Evolutionary conservation across 1,140 invertebrate genomes (phyloP).

Genomic region (Drosophila setifemur): DNA sequence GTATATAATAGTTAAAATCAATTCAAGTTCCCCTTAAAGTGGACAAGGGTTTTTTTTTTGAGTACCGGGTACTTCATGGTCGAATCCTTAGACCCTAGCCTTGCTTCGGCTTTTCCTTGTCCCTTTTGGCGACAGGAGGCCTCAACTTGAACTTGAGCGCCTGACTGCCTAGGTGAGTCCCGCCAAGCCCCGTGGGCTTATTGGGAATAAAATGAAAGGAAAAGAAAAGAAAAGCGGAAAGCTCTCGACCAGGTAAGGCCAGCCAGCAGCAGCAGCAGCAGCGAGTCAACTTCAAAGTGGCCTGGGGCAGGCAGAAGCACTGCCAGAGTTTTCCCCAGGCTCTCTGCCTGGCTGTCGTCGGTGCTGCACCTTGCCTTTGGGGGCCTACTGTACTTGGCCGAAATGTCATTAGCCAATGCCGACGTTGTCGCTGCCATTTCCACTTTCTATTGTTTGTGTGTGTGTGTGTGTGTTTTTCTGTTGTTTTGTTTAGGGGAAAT

Average conservation of each 20-base stretch:
- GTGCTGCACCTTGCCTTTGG: conserved; percentile 32
- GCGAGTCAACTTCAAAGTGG: conserved; percentile 19
- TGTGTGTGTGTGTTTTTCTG: conserved; percentile 33
- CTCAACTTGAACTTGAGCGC: conserved; percentile 73
- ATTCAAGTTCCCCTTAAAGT: background rate
- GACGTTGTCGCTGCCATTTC: conserved; percentile 40
- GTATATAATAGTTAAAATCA: no score
- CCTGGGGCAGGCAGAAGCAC: no score
- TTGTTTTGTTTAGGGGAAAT: conserved; percentile 20
- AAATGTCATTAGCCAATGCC: conserved; percentile 37
- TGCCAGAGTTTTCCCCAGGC: conserved; percentile 45
- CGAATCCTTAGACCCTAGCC: no score
- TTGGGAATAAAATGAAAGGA: conserved; percentile 75
- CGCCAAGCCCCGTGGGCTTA: conserved; percentile 26
- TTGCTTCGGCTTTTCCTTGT: background rate
- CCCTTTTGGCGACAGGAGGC: conserved; percentile 33
- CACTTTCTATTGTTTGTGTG: conserved; percentile 65
- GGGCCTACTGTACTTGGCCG: conserved; percentile 41
- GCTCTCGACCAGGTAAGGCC: no score
- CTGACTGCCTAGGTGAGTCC: background rate
- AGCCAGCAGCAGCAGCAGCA: no score
- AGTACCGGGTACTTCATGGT: background rate
- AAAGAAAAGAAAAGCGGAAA: conserved; percentile 30
- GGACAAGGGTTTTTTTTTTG: background rate
- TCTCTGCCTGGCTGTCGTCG: background rate